Evolutionary conservation across 2,797 vertebrate genomes (phyloP).

Genomic region (Cryptoprocta ferox): DNA sequence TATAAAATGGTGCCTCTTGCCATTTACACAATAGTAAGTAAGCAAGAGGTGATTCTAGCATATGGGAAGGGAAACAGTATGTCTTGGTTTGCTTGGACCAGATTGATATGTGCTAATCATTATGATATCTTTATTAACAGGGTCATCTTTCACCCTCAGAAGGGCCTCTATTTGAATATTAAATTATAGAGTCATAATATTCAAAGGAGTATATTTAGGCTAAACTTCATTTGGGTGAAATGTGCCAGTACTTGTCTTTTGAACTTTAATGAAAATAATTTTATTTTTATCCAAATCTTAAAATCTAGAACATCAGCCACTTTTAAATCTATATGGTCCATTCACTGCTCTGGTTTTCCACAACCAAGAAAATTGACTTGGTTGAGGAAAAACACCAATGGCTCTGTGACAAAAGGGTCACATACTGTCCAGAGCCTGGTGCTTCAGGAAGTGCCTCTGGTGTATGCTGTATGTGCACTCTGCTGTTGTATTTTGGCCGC

Average conservation of each 20-base stretch:
- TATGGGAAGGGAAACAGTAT: too few species aligned
- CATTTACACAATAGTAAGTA: too few species aligned
- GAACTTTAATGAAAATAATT: background rate
- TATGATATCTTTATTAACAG: background rate
- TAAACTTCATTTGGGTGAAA: background rate
- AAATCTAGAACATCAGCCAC: background rate
- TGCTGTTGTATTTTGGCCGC: too few species aligned
- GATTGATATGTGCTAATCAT: background rate
- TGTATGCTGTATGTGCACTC: too few species aligned
- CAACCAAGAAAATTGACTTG: background rate
- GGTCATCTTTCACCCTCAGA: background rate
- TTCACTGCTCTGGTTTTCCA: background rate
- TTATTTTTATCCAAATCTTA: conserved; percentile 26
- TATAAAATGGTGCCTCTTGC: background rate
- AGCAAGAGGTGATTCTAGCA: background rate
- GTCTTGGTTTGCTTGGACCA: background rate
- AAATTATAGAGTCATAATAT: background rate
- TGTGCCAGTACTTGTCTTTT: background rate
- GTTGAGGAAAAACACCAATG: background rate
- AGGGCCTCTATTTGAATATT: background rate
- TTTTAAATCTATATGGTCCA: background rate
- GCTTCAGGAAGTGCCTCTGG: too few species aligned
- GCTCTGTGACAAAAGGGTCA: too few species aligned
- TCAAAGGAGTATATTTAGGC: background rate
- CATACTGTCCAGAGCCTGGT: too few species aligned